These are phyloP conservation scores for Oceanites oceanicus DNA, from an alignment of 2,113 vertebrate species.

Conservation along the genomic window DNA sequence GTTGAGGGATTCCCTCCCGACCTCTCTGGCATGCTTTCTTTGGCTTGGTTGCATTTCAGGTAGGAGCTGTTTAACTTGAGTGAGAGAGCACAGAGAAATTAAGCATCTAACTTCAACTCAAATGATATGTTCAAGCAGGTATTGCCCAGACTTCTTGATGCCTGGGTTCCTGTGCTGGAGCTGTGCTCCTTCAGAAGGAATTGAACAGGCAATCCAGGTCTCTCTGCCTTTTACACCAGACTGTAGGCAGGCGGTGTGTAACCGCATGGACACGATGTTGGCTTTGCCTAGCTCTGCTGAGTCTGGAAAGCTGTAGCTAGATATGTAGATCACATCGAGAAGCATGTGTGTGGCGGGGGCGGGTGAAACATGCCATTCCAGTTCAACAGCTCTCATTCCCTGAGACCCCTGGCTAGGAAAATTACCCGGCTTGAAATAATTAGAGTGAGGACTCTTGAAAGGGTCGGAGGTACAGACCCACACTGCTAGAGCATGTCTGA, in stretches of 20 bases:
- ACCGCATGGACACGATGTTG: rapidly evolving
- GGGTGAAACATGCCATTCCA: slow-evolving; percentile 12
- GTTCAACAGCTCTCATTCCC: slow-evolving; percentile 21
- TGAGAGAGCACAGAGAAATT: neutral
- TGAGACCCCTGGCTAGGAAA: slow-evolving; percentile 50
- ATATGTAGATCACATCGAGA: neutral
- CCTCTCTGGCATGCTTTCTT: neutral
- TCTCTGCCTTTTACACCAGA: neutral
- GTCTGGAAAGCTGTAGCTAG: neutral
- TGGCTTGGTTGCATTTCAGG: neutral
- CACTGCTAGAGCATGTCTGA: neutral
- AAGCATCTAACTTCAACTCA: neutral
- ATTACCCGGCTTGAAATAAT: neutral
- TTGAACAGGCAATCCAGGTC: neutral
- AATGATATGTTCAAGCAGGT: neutral
- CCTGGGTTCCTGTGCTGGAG: neutral
- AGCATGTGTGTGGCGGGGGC: neutral
- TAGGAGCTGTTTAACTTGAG: neutral
- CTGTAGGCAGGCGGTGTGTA: neutral
- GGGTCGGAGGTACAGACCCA: neutral
- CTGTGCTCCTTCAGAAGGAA: neutral
- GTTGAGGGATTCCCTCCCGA: neutral
- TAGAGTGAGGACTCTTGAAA: neutral
- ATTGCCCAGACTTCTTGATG: neutral
- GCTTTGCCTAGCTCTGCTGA: neutral